Evolutionary conservation across 2,113 vertebrate genomes (phyloP).

Genomic region (Sprattus sprattus): DNA sequence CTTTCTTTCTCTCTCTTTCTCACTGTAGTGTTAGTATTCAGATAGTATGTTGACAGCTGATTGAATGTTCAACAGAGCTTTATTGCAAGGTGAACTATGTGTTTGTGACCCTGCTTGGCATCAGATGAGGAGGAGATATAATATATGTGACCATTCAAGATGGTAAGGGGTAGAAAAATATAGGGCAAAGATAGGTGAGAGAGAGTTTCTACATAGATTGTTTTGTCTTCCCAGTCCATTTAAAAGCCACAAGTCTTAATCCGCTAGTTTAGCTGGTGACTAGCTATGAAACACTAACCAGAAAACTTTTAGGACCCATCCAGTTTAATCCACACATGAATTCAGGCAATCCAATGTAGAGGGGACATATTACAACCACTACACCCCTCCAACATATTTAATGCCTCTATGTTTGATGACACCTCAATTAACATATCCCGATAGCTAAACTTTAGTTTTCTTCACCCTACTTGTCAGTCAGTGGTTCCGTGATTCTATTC

Average conservation of each 20-base stretch:
- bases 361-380: no score
- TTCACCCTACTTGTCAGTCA: no score
- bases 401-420: no score
- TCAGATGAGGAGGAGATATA: background rate
- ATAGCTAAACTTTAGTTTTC: no score
- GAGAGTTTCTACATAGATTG: background rate
- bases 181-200: background rate
- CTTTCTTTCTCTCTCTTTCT: background rate
- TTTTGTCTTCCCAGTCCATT: background rate
- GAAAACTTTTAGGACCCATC: no score
- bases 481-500: no score
- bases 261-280: no score
- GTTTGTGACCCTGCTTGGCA: background rate
- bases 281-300: no score
- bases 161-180: background rate
- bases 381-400: no score
- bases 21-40: background rate
- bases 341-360: no score
- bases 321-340: no score
- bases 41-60: background rate
- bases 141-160: background rate
- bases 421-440: no score
- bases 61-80: background rate
- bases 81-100: background rate
- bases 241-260: background rate